Evolutionary conservation across 2,113 vertebrate genomes (phyloP).

Genomic region (Dasyornis broadbenti): DNA sequence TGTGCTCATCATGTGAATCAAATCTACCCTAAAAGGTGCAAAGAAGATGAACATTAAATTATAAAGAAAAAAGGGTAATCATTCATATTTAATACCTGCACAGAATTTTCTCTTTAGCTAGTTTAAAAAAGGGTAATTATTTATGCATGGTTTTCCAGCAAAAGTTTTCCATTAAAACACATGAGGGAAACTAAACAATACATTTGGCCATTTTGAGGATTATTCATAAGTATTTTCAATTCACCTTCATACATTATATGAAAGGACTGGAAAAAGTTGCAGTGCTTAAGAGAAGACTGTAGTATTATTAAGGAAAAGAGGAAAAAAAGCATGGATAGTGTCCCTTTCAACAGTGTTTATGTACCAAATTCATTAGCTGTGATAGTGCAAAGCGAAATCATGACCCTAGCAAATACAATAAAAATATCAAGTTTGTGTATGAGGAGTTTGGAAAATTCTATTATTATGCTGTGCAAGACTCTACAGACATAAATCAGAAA

Average conservation of each 20-base stretch:
- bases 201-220: background rate
- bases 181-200: background rate
- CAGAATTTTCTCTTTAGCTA: background rate
- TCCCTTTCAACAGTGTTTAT: background rate
- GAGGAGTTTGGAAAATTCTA: background rate
- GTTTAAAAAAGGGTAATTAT: background rate
- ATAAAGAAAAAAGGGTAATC: background rate
- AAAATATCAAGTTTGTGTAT: background rate
- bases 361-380: background rate
- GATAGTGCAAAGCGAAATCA: background rate
- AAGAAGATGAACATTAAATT: background rate
- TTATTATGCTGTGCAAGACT: background rate
- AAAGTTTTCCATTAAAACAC: background rate
- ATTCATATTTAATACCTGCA: background rate
- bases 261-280: background rate
- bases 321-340: background rate
- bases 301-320: background rate
- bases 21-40: background rate
- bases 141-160: background rate
- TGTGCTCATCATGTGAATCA: background rate
- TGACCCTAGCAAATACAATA: background rate
- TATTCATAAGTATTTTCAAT: background rate
- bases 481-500: background rate
- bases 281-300: background rate
- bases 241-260: background rate